Evolutionary conservation across 1,140 invertebrate genomes (phyloP).

Genomic region (Gonatopus flavifemur): DNA sequence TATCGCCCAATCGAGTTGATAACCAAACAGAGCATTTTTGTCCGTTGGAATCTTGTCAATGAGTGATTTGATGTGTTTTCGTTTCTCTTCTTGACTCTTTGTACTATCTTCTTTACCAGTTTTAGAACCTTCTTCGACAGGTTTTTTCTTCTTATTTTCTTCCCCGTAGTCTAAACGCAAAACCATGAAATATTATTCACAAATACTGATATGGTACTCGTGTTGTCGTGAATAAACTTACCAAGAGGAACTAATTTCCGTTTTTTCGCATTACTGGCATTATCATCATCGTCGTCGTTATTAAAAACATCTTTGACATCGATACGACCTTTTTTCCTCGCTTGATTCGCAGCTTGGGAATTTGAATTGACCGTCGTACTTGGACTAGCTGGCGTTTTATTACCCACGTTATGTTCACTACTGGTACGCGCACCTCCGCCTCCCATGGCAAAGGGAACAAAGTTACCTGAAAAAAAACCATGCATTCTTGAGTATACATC

Average conservation of each 20-base stretch:
- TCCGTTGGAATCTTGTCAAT: constrained; percentile 98
- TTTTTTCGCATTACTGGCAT: constrained; percentile 68
- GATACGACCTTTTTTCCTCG: constrained; percentile 71
- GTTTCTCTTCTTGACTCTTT: constrained; percentile 90
- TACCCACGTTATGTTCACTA: constrained; percentile 46
- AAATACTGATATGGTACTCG: too few species aligned
- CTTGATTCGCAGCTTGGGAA: constrained; percentile 38
- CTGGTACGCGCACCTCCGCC: constrained; percentile 35
- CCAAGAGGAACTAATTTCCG: constrained; percentile 82
- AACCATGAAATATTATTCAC: background rate
- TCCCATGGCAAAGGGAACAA: constrained; percentile 56
- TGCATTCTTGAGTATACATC: background rate
- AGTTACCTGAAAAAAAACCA: constrained; percentile 43
- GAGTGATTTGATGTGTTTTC: constrained; percentile 92
- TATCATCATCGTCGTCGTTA: constrained; percentile 84
- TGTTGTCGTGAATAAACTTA: constrained; percentile 36
- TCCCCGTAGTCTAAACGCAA: constrained; percentile 66
- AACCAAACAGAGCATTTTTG: constrained; percentile 93
- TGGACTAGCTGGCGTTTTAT: constrained; percentile 54
- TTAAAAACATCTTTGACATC: constrained; percentile 90
- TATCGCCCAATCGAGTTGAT: constrained; percentile 88
- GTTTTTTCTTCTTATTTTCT: constrained; percentile 63
- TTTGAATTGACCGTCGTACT: constrained; percentile 31
- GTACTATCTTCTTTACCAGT: constrained; percentile 67
- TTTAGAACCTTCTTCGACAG: constrained; percentile 62